A percentile compares a stretch with the other conserved stretches of the same genome.
Evolutionary conservation across 2,797 vertebrate species (phyloP).

Genomic region (Gorsachius magnificus): DNA sequence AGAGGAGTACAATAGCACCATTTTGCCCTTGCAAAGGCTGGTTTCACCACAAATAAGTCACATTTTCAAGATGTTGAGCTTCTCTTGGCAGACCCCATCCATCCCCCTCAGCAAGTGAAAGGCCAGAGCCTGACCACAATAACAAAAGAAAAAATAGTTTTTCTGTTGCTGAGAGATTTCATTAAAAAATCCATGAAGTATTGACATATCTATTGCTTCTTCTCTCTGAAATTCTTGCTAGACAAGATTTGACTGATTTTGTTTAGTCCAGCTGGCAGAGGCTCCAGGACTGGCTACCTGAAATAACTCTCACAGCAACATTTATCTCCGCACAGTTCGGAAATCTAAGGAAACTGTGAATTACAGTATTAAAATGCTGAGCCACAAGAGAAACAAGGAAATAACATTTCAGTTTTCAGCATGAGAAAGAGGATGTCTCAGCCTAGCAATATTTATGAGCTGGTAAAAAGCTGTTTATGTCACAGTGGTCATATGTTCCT

Average conservation of each 20-base stretch:
- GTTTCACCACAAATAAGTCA: neutral
- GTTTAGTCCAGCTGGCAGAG: neutral
- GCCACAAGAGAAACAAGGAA: constrained; percentile 18
- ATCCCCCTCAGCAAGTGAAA: neutral
- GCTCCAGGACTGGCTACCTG: neutral
- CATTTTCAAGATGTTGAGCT: neutral
- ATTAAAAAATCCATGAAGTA: constrained; percentile 15
- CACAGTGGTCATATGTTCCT: constrained; percentile 2
- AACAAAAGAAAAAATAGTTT: neutral
- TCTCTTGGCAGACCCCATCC: neutral
- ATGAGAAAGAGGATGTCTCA: neutral
- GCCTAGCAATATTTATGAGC: constrained; percentile 42
- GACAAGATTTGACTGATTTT: constrained; percentile 6
- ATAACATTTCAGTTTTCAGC: neutral
- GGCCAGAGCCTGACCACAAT: neutral
- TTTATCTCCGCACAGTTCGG: neutral
- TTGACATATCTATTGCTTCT: constrained; percentile 13
- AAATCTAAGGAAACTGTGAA: neutral
- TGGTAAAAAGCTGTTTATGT: constrained; percentile 43
- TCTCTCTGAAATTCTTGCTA: constrained; percentile 26
- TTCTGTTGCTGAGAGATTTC: constrained; percentile 13
- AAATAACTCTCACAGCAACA: neutral
- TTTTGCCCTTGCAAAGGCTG: neutral
- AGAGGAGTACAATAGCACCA: neutral
- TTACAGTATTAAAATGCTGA: neutral